Evolutionary conservation across 2,113 vertebrate genomes (phyloP).

Genomic region (Strigops habroptila): DNA sequence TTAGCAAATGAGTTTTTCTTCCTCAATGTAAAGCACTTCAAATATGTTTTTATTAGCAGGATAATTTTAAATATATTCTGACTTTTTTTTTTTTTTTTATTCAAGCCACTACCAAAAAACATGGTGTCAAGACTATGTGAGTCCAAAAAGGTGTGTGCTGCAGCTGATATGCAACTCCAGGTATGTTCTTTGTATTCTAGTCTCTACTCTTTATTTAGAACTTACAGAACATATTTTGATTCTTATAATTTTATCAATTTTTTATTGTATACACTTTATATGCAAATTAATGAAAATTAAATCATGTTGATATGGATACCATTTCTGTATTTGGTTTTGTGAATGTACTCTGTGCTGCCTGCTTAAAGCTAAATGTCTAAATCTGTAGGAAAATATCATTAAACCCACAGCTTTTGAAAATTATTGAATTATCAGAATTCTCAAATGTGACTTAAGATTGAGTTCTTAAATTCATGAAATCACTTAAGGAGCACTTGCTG

Average conservation of each 20-base stretch:
- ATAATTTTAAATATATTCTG: neutral
- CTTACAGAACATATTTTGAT: neutral
- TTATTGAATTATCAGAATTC: neutral
- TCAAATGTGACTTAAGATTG: neutral
- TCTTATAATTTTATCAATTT: neutral
- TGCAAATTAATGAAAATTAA: neutral
- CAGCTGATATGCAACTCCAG: constrained; percentile 95
- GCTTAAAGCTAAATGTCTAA: neutral
- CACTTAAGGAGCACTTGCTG: neutral
- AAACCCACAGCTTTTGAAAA: neutral
- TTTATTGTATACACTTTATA: neutral
- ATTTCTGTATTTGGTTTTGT: neutral
- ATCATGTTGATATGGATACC: neutral
- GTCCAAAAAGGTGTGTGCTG: constrained; percentile 95
- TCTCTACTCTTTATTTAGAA: neutral
- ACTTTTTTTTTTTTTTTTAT: neutral
- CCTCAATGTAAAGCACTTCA: neutral
- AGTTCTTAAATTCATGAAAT: neutral
- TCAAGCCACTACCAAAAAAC: constrained; percentile 84
- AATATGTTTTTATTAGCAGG: neutral
- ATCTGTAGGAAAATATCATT: neutral
- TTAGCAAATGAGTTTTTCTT: neutral
- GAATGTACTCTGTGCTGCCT: neutral
- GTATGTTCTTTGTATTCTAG: constrained; percentile 64
- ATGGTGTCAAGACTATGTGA: constrained; percentile 95